phyloP scores from a whole-genome alignment of 2,888 invertebrate genomes.

The Platypus cylindrus region DNA sequence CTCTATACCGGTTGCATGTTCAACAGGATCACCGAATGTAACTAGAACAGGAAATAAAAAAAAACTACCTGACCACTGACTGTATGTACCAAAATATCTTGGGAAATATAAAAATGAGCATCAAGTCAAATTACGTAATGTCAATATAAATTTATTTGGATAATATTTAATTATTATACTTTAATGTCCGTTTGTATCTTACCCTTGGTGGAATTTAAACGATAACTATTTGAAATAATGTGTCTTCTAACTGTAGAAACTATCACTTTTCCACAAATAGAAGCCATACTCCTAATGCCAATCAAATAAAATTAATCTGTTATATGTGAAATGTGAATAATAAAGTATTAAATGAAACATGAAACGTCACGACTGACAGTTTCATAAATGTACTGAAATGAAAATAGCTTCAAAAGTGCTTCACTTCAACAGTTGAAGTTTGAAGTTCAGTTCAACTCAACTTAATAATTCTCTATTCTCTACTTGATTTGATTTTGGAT shows the following conservation, averaged over 20 bases:
- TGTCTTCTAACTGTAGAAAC: constrained; percentile 51
- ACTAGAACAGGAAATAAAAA: constrained; percentile 33
- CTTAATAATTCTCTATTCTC: too few relatives aligned
- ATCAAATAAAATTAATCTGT: too few relatives aligned
- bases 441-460: too few relatives aligned
- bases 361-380: too few relatives aligned
- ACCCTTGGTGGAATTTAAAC: constrained; percentile 49
- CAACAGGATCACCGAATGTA: constrained; percentile 74
- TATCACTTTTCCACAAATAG: constrained; percentile 59
- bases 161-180: constrained; percentile 2
- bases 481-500: too few relatives aligned
- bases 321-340: too few relatives aligned
- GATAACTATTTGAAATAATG: constrained; percentile 47
- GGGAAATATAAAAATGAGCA: neutral
- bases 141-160: neutral
- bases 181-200: too few relatives aligned
- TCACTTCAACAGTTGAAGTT: too few relatives aligned
- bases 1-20: constrained; percentile 88
- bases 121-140: constrained; percentile 30
- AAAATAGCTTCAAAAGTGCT: too few relatives aligned
- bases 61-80: constrained; percentile 1
- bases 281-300: too few relatives aligned
- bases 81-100: neutral
- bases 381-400: too few relatives aligned
- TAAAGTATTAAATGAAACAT: too few relatives aligned